Percentiles rank a stretch among this genome's conserved stretches.
phyloP scores from a whole-genome alignment of 2,888 invertebrate species.

The Portevinia maculata region DNA sequence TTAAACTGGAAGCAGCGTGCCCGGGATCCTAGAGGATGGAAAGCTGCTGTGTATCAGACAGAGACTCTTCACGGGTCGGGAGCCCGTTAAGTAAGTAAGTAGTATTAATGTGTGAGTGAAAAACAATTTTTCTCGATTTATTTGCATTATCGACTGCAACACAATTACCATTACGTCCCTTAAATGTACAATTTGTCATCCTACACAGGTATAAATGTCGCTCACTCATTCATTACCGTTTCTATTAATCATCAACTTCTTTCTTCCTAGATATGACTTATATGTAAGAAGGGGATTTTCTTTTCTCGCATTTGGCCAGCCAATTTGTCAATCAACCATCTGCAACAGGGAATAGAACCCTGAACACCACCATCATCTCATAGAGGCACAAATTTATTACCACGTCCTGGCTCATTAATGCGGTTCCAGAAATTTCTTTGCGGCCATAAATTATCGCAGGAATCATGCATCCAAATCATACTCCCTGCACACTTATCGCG shows the following conservation, averaged over 20 bases:
- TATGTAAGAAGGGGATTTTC: not conserved
- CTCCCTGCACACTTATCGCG: too few species aligned
- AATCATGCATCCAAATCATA: slow-evolving; percentile 62
- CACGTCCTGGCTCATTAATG: slow-evolving; percentile 67
- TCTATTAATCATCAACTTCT: not conserved
- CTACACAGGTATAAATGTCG: not conserved
- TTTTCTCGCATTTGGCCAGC: not conserved
- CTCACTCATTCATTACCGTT: not conserved
- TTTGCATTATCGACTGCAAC: too few species aligned
- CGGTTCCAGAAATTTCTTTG: slow-evolving; percentile 62
- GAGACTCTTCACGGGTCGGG: too few species aligned
- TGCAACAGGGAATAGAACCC: not conserved
- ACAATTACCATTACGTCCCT: not conserved
- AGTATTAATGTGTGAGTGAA: too few species aligned
- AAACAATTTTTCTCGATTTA: too few species aligned
- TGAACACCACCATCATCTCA: not conserved
- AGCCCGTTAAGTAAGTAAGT: too few species aligned
- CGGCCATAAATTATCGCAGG: slow-evolving; percentile 60
- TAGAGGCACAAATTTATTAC: slow-evolving; percentile 30
- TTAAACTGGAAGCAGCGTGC: too few species aligned
- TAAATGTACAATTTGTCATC: not conserved
- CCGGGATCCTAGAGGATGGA: too few species aligned
- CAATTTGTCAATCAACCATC: slow-evolving; percentile 34
- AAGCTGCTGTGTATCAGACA: too few species aligned
- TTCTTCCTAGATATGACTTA: not conserved